These are phyloP conservation scores for Drosophila pseudoobscura DNA, from an alignment of 1,140 invertebrate species.

Conservation along the genomic window DNA sequence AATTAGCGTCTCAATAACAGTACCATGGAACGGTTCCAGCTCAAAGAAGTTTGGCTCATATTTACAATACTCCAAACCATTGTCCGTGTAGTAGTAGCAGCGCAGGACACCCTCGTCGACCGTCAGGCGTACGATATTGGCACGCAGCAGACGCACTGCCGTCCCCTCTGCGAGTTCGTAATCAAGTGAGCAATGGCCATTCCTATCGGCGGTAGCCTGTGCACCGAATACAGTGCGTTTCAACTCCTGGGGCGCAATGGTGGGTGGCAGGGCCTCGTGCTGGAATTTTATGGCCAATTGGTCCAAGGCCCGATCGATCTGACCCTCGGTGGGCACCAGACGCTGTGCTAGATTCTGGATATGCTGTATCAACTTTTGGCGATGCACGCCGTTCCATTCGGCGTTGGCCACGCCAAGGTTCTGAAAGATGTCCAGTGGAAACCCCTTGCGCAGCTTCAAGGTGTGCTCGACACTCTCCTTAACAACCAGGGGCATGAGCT, in stretches of 20 bases:
- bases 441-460: slow-evolving; percentile 89
- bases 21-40: slow-evolving; percentile 87
- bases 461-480: slow-evolving; percentile 88
- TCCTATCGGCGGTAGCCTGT: slow-evolving; percentile 87
- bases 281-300: slow-evolving; percentile 92
- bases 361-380: slow-evolving; percentile 85
- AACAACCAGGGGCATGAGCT: slow-evolving; percentile 91
- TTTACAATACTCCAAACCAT: slow-evolving; percentile 92
- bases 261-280: slow-evolving; percentile 94
- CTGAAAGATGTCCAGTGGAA: slow-evolving; percentile 91
- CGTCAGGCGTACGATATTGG: slow-evolving; percentile 89
- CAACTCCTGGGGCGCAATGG: slow-evolving; percentile 87
- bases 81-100: slow-evolving; percentile 92
- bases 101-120: slow-evolving; percentile 86
- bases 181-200: slow-evolving; percentile 86
- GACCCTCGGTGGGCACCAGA: slow-evolving; percentile 84
- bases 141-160: slow-evolving; percentile 88
- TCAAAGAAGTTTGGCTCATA: slow-evolving; percentile 91
- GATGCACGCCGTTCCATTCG: slow-evolving; percentile 83
- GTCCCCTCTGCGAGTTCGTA: slow-evolving; percentile 88
- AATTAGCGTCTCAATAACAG: slow-evolving; percentile 89
- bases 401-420: slow-evolving; percentile 89
- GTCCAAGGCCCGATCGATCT: slow-evolving; percentile 93
- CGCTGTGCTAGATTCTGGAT: slow-evolving; percentile 84
- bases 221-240: slow-evolving; percentile 88